These are phyloP conservation scores for Lithophane semibrunnea DNA, from an alignment of 2,888 invertebrate species.

Conservation along the genomic window DNA sequence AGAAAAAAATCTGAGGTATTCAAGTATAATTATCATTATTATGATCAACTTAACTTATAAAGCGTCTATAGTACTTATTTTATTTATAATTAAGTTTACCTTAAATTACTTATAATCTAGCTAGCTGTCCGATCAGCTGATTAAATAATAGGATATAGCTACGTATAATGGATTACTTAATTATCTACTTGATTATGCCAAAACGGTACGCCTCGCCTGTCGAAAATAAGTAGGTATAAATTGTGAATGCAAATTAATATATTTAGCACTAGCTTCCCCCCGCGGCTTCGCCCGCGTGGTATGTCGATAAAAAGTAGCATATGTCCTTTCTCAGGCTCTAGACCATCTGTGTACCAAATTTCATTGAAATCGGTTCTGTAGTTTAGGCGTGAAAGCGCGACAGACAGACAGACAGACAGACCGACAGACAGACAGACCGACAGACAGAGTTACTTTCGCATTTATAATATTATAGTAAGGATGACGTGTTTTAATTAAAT, in stretches of 20 bases:
- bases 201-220: slow-evolving; percentile 36
- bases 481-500: background rate
- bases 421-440: too few species aligned
- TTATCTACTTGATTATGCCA: slow-evolving; percentile 5
- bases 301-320: too few species aligned
- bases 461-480: too few species aligned
- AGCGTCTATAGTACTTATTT: slow-evolving; percentile 37
- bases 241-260: background rate
- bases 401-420: too few species aligned
- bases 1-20: slow-evolving; percentile 45
- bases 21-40: slow-evolving; percentile 15
- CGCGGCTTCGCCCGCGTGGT: too few species aligned
- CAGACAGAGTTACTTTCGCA: too few species aligned
- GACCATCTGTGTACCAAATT: too few species aligned
- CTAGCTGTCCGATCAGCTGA: slow-evolving; percentile 23
- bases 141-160: slow-evolving; percentile 1
- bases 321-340: too few species aligned
- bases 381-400: too few species aligned
- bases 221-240: background rate
- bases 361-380: too few species aligned
- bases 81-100: slow-evolving; percentile 20
- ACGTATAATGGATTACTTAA: slow-evolving; percentile 4
- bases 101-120: slow-evolving; percentile 1
- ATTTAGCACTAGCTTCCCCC: too few species aligned
- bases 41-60: slow-evolving; percentile 33